These are phyloP conservation scores for Florisuga fusca DNA, from an alignment of 2,797 vertebrate species.

Conservation along the genomic window DNA sequence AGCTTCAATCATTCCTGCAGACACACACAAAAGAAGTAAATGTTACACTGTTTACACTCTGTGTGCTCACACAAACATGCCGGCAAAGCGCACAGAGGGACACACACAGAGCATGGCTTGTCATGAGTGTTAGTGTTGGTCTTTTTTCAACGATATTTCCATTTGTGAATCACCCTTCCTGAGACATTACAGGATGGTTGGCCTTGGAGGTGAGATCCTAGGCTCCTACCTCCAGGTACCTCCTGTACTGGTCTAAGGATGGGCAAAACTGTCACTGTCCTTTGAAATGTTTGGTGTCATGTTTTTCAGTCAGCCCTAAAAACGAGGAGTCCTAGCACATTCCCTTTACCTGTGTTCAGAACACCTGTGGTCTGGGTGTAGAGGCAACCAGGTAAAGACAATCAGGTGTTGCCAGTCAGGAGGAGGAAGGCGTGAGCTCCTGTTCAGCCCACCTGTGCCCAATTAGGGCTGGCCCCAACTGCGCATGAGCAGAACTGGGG, in stretches of 20 bases:
- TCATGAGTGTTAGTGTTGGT: not conserved
- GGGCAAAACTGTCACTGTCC: not conserved
- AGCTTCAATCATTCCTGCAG: conserved; percentile 36
- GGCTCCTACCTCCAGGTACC: not conserved
- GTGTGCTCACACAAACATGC: not conserved
- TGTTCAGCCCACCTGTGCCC: too few relatives aligned
- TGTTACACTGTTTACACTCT: not conserved
- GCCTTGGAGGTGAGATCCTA: not conserved
- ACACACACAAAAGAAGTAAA: not conserved
- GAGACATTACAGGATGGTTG: not conserved
- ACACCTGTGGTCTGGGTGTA: conserved; percentile 2
- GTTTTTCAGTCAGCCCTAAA: not conserved
- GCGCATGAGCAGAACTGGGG: too few relatives aligned
- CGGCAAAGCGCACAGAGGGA: not conserved
- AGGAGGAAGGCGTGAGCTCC: too few relatives aligned
- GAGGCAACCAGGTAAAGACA: too few relatives aligned
- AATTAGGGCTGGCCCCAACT: too few relatives aligned
- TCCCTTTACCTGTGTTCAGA: not conserved
- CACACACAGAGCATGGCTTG: not conserved
- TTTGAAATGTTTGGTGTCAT: not conserved
- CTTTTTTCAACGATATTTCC: not conserved
- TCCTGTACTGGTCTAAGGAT: not conserved
- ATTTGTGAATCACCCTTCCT: not conserved
- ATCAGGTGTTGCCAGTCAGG: too few relatives aligned
- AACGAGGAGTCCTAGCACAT: not conserved